Evolutionary conservation across 2,113 vertebrate species (phyloP).

Genomic region (Platysteira castanea): DNA sequence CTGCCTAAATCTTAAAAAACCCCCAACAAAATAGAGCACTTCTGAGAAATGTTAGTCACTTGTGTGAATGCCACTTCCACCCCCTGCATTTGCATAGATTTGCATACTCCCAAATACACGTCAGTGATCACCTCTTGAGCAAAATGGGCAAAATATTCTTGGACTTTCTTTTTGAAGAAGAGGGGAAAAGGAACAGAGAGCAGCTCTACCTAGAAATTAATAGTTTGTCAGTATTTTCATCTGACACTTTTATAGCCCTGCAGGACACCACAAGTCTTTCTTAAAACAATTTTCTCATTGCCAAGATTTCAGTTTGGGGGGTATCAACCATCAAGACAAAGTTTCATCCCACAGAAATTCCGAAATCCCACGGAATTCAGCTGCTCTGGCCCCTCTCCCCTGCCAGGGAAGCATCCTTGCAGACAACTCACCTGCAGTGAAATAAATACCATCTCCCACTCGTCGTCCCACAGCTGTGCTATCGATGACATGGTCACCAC

Average conservation of each 20-base stretch:
- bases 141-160: not conserved
- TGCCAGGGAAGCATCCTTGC: not conserved
- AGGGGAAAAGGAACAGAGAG: not conserved
- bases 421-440: constrained; percentile 83
- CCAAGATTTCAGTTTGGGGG: not conserved
- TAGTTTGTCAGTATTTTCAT: not conserved
- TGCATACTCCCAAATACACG: not conserved
- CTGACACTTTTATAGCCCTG: not conserved
- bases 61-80: not conserved
- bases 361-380: not conserved
- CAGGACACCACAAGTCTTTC: not conserved
- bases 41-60: not conserved
- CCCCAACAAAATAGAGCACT: not conserved
- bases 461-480: constrained; percentile 87
- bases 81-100: not conserved
- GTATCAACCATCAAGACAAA: not conserved
- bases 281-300: not conserved
- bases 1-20: not conserved
- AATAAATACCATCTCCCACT: constrained; percentile 89
- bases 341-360: not conserved
- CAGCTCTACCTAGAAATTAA: not conserved
- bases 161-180: not conserved
- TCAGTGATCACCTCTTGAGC: not conserved
- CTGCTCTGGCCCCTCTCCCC: not conserved
- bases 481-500: constrained; percentile 87